Conservation (phyloP, 2,888 invertebrate genomes). For the Apotomis capreana region DNA sequence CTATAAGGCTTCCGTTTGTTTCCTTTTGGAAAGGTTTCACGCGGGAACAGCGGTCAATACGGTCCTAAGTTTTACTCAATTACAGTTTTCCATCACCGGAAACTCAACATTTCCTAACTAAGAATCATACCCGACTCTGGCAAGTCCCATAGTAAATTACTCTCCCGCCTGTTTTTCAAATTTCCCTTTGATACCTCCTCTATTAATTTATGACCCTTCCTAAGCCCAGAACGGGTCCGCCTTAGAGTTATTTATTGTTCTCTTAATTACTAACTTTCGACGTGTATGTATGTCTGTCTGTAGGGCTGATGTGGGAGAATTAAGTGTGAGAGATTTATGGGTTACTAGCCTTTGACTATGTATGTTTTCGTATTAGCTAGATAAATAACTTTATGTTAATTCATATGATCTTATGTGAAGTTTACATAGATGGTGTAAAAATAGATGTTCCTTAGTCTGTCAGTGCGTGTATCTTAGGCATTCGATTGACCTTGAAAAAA, state of each 20-base stretch:
- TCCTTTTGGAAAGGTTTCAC: too few species aligned
- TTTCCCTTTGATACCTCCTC: constrained; percentile 20
- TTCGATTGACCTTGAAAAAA: too few species aligned
- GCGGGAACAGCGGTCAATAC: too few species aligned
- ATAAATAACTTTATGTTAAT: background rate
- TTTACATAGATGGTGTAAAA: too few species aligned
- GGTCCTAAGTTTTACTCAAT: too few species aligned
- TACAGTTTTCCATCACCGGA: background rate
- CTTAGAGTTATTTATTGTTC: constrained; percentile 64
- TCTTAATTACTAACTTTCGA: constrained; percentile 70
- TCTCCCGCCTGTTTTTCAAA: constrained; percentile 20
- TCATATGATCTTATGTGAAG: too few species aligned
- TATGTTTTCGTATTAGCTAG: background rate
- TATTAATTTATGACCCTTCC: constrained; percentile 18
- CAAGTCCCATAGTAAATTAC: constrained; percentile 11
- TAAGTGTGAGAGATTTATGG: constrained; percentile 7
- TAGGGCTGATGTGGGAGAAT: constrained; percentile 5
- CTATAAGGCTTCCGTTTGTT: too few species aligned
- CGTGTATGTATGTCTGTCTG: constrained; percentile 51
- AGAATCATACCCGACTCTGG: background rate
- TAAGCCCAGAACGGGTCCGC: background rate
- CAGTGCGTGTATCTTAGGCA: too few species aligned
- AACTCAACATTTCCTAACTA: background rate
- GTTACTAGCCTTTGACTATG: background rate
- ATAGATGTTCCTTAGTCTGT: too few species aligned